Percentiles rank a stretch among this genome's conserved stretches.
Conservation (phyloP, 2,113 vertebrate species). For the Embiotoca jacksoni region DNA sequence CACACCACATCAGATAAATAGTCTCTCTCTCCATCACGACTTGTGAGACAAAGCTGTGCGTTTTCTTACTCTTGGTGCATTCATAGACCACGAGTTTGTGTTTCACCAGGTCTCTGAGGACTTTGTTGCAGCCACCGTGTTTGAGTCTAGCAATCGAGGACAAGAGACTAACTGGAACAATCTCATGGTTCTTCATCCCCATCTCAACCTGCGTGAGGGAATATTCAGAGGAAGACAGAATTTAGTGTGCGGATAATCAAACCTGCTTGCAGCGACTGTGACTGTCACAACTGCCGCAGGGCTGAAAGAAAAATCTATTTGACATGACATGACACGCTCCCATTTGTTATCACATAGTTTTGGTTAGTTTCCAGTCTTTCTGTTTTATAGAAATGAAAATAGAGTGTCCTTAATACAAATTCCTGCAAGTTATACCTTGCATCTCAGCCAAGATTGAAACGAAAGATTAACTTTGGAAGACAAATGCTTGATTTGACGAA, state of each 20-base stretch:
- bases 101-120: conserved; percentile 92
- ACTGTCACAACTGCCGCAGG: background rate
- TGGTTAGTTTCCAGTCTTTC: too few relatives aligned
- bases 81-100: conserved; percentile 94
- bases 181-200: conserved; percentile 99
- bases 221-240: background rate
- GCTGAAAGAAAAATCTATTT: too few relatives aligned
- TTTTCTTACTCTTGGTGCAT: conserved; percentile 90
- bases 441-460: too few relatives aligned
- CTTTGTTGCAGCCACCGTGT: conserved; percentile 96
- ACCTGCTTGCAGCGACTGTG: background rate
- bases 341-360: too few relatives aligned
- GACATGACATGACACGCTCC: too few relatives aligned
- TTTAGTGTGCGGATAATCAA: background rate
- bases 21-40: background rate
- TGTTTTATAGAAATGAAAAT: too few relatives aligned
- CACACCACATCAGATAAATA: background rate
- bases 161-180: conserved; percentile 93
- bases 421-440: too few relatives aligned
- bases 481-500: too few relatives aligned
- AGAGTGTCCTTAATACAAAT: too few relatives aligned
- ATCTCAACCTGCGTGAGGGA: conserved; percentile 92
- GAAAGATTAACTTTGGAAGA: too few relatives aligned
- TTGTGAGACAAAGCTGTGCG: background rate
- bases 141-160: conserved; percentile 96